Percentiles rank a stretch among this genome's conserved stretches.
phyloP scores from a whole-genome alignment of 2,888 invertebrate species.

The Dicycla oo region DNA sequence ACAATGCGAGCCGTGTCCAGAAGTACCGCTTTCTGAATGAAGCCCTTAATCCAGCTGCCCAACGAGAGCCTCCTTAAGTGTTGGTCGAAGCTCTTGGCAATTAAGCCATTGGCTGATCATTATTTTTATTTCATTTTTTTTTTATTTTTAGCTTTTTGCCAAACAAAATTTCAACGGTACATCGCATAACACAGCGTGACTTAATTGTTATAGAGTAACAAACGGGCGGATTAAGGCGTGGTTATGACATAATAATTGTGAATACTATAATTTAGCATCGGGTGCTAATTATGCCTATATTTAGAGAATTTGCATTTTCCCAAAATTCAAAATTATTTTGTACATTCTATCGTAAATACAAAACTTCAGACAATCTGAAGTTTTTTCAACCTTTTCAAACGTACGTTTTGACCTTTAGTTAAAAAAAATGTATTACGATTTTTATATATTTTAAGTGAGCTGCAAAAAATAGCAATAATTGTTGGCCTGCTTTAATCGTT shows the following conservation, averaged over 20 bases:
- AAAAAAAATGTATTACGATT: slow-evolving; percentile 9
- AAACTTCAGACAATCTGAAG: background rate
- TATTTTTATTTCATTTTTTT: too few species aligned
- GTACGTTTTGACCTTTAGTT: background rate
- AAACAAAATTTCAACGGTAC: background rate
- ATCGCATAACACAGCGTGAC: background rate
- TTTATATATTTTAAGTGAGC: background rate
- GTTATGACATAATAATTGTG: background rate
- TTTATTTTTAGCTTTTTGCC: too few species aligned
- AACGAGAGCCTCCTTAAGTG: too few species aligned
- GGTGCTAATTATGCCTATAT: background rate
- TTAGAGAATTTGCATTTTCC: background rate
- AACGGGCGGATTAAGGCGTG: background rate
- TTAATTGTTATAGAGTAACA: background rate
- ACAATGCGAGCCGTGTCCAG: too few species aligned
- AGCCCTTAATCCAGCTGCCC: too few species aligned
- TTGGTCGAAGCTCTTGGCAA: too few species aligned
- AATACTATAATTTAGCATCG: background rate
- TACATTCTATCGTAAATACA: background rate
- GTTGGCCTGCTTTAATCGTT: background rate
- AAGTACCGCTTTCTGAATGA: too few species aligned
- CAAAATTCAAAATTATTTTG: background rate
- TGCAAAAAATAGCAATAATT: background rate
- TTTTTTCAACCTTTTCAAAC: background rate
- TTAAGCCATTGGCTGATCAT: too few species aligned